phyloP scores from a whole-genome alignment of 1,140 invertebrate species.

The Carcinoscorpius rotundicauda region DNA sequence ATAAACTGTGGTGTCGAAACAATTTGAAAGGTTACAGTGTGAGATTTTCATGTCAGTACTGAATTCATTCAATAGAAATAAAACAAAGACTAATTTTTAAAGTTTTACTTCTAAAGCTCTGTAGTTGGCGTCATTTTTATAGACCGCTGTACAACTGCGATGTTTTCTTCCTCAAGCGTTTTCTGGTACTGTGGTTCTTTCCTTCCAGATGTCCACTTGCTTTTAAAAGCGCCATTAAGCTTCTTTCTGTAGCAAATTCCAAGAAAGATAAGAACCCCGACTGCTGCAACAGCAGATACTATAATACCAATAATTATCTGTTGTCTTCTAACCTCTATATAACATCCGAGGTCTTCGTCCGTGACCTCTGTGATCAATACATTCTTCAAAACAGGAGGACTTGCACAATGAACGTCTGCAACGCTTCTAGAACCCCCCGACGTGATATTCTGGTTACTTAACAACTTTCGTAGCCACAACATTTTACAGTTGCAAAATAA shows the following conservation, averaged over 20 bases:
- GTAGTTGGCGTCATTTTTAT: constrained; percentile 69
- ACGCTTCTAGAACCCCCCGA: constrained; percentile 3
- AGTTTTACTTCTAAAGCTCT: constrained; percentile 43
- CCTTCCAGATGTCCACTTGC: constrained; percentile 43
- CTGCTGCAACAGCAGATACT: constrained; percentile 5
- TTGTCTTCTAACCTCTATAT: constrained; percentile 3
- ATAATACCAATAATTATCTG: constrained; percentile 13
- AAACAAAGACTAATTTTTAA: too few species aligned
- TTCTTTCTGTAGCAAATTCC: constrained; percentile 15
- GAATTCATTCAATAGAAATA: too few species aligned
- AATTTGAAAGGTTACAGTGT: too few species aligned
- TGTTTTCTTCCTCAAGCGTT: constrained; percentile 69
- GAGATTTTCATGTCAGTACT: too few species aligned
- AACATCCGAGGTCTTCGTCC: constrained; percentile 14
- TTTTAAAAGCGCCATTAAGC: constrained; percentile 14
- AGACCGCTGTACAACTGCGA: constrained; percentile 47
- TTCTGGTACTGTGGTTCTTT: constrained; percentile 80
- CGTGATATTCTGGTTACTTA: constrained; percentile 14
- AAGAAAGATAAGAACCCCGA: constrained; percentile 9
- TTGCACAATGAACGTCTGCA: constrained; percentile 12
- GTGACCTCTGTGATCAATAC: constrained; percentile 10
- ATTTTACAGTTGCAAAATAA: constrained; percentile 74
- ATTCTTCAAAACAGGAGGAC: constrained; percentile 7
- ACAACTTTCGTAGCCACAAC: constrained; percentile 62
- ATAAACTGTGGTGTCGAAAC: too few species aligned